These are phyloP conservation scores for Carduelis carduelis DNA, from an alignment of 2,797 vertebrate species.

Conservation along the genomic window DNA sequence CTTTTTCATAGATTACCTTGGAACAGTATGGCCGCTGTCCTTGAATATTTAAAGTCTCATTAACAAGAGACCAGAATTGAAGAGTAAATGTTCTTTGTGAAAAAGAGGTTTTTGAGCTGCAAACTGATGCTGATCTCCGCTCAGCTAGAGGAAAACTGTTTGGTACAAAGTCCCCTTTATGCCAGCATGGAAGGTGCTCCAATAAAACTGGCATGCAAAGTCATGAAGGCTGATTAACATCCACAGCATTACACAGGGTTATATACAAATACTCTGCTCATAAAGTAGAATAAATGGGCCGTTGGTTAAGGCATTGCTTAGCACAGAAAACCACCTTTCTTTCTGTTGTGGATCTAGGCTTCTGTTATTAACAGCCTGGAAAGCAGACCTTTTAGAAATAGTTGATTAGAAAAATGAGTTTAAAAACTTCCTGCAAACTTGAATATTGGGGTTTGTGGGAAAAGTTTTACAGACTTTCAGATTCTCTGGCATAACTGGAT, in stretches of 20 bases:
- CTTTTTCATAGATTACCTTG: background rate
- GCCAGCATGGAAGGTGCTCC: background rate
- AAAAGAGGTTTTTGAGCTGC: background rate
- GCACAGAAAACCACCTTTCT: background rate
- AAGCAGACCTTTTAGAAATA: background rate
- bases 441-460: background rate
- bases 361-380: background rate
- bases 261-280: background rate
- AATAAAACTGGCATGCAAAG: background rate
- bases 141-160: background rate
- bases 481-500: background rate
- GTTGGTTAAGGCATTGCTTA: background rate
- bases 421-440: background rate
- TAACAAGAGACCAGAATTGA: background rate
- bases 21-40: background rate
- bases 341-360: background rate
- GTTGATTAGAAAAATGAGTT: background rate
- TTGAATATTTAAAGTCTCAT: slow-evolving; percentile 11
- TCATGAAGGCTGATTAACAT: background rate
- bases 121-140: background rate
- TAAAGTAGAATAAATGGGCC: background rate
- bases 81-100: slow-evolving; percentile 1
- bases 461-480: background rate
- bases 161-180: slow-evolving; percentile 5
- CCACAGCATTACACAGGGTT: background rate